Conservation (phyloP, 2,888 invertebrate species). For the Pycnomerus fuliginosus region DNA sequence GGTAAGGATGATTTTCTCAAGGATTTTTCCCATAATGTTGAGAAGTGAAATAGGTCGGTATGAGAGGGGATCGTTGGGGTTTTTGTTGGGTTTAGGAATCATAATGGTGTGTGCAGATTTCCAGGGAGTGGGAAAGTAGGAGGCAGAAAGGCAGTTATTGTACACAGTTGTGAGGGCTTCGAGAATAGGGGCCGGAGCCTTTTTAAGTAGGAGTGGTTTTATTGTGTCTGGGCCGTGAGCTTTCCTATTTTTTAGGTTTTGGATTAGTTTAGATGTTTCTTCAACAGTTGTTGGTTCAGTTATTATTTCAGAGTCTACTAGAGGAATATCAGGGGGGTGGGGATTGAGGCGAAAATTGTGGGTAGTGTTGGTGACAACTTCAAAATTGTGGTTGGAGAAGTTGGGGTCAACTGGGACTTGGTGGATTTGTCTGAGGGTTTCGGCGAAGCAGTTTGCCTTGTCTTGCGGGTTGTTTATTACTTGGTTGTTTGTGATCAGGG, state of each 20-base stretch:
- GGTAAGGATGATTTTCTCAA: slow-evolving; percentile 1
- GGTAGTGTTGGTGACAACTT: too few relatives aligned
- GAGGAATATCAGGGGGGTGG: too few relatives aligned
- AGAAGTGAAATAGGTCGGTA: slow-evolving; percentile 7
- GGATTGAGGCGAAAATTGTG: too few relatives aligned
- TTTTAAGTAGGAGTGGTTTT: too few relatives aligned
- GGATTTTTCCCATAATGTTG: neutral
- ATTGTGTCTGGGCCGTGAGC: too few relatives aligned
- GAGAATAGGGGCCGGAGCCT: too few relatives aligned
- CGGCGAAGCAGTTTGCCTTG: neutral
- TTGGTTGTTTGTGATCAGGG: neutral
- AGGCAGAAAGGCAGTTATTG: neutral
- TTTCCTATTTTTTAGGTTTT: neutral
- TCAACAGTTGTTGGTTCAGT: too few relatives aligned
- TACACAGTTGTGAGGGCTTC: neutral
- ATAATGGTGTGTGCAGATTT: neutral
- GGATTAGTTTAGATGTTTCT: too few relatives aligned
- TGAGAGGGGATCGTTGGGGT: neutral
- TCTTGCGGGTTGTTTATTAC: neutral
- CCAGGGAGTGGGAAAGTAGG: slow-evolving; percentile 1
- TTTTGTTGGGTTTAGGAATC: slow-evolving; percentile 5
- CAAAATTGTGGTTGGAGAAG: too few relatives aligned
- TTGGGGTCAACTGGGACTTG: neutral
- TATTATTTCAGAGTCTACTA: too few relatives aligned
- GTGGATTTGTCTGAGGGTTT: neutral